These are phyloP conservation scores for Nanorana parkeri DNA, from an alignment of 2,113 vertebrate species.

Conservation along the genomic window DNA sequence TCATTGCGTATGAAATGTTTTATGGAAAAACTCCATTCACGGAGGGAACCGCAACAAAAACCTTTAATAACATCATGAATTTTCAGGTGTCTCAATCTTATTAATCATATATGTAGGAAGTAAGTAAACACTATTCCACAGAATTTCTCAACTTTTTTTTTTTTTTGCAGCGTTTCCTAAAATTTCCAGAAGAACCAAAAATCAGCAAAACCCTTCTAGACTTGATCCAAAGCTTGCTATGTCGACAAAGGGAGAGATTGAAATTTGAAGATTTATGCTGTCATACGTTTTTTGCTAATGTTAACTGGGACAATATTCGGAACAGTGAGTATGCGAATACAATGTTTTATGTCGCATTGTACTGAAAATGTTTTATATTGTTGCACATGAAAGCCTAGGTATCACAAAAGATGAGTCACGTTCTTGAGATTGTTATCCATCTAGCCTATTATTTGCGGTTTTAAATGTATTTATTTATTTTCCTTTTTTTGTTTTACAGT, in stretches of 20 bases:
- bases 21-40: constrained; percentile 88
- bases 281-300: constrained; percentile 88
- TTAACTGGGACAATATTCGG: constrained; percentile 87
- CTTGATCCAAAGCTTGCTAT: constrained; percentile 89
- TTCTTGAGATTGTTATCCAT: no score
- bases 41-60: constrained; percentile 85
- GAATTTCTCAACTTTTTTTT: constrained; percentile 44
- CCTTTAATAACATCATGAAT: constrained; percentile 92
- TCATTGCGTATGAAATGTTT: constrained; percentile 94
- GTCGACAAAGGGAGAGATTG: constrained; percentile 84
- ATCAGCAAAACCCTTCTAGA: constrained; percentile 85
- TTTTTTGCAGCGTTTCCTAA: constrained; percentile 81
- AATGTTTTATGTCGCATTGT: not conserved
- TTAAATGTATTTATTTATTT: no score
- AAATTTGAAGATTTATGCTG: constrained; percentile 88
- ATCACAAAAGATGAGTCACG: no score
- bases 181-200: constrained; percentile 88
- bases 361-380: no score
- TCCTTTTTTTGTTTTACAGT: no score
- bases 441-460: no score
- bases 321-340: constrained; percentile 77
- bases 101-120: not conserved
- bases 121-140: not conserved
- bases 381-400: no score
- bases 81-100: constrained; percentile 80